phyloP scores from a whole-genome alignment of 1,140 invertebrate species.

The Megalopta genalis region DNA sequence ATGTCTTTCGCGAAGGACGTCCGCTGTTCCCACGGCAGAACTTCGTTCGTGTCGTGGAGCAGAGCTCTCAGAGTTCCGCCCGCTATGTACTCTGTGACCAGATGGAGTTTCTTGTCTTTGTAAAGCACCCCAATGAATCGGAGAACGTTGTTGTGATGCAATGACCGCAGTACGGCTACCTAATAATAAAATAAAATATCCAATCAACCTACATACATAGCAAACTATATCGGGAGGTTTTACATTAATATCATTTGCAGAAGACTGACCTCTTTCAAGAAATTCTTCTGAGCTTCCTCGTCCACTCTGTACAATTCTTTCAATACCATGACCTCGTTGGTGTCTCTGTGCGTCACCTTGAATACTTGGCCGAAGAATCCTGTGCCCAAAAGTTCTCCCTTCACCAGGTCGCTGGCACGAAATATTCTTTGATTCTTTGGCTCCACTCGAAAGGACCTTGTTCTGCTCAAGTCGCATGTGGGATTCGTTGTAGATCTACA shows the following conservation, averaged over 20 bases:
- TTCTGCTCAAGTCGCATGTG: constrained; percentile 88
- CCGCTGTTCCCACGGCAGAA: constrained; percentile 90
- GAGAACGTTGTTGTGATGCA: constrained; percentile 94
- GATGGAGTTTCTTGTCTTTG: constrained; percentile 93
- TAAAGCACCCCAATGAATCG: constrained; percentile 96
- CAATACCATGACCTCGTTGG: constrained; percentile 95
- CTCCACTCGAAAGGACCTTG: constrained; percentile 93
- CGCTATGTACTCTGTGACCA: constrained; percentile 95
- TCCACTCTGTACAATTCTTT: constrained; percentile 96
- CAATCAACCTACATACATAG: no score
- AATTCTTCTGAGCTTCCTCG: constrained; percentile 95
- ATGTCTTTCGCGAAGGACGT: constrained; percentile 94
- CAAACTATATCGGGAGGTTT: no score
- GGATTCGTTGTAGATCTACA: constrained; percentile 75
- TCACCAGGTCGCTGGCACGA: constrained; percentile 92
- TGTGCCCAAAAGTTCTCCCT: constrained; percentile 93
- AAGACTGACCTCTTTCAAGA: constrained; percentile 91
- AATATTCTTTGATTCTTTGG: constrained; percentile 91
- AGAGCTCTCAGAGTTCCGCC: constrained; percentile 93
- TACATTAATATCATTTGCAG: background rate
- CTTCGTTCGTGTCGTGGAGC: constrained; percentile 86
- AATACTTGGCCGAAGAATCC: constrained; percentile 96
- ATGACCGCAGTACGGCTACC: constrained; percentile 92
- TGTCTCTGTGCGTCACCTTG: constrained; percentile 93
- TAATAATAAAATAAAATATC: constrained; percentile 66